Evolutionary conservation across 2,113 vertebrate genomes (phyloP).

Genomic region (Cynocephalus volans): DNA sequence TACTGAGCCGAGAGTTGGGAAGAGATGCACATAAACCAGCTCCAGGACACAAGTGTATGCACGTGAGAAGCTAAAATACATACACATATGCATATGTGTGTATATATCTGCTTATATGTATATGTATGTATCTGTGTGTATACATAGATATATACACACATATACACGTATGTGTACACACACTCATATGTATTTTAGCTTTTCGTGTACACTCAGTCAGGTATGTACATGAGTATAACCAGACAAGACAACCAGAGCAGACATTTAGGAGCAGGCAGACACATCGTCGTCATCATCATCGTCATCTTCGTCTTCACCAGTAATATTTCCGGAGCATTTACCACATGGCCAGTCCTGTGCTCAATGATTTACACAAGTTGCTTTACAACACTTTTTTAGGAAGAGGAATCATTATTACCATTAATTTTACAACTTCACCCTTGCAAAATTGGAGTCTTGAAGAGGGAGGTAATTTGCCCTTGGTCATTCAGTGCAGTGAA

Average conservation of each 20-base stretch:
- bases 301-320: background rate
- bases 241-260: background rate
- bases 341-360: background rate
- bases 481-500: rapidly evolving
- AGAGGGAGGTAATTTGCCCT: background rate
- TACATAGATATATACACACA: rapidly evolving
- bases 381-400: background rate
- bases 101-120: background rate
- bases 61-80: background rate
- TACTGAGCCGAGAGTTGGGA: background rate
- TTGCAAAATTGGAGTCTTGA: background rate
- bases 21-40: background rate
- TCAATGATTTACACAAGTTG: background rate
- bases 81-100: too few relatives aligned
- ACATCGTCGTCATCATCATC: too few relatives aligned
- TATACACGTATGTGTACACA: background rate
- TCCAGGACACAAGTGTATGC: background rate
- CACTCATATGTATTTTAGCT: background rate
- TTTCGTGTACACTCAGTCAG: background rate
- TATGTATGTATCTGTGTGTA: too few relatives aligned
- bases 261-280: background rate
- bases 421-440: background rate
- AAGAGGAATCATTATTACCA: background rate
- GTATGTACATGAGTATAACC: background rate
- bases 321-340: background rate